A percentile compares a stretch with the other conserved stretches of the same genome.
Conservation (phyloP, 2,797 vertebrate species). For the Sebastolobus alascanus region DNA sequence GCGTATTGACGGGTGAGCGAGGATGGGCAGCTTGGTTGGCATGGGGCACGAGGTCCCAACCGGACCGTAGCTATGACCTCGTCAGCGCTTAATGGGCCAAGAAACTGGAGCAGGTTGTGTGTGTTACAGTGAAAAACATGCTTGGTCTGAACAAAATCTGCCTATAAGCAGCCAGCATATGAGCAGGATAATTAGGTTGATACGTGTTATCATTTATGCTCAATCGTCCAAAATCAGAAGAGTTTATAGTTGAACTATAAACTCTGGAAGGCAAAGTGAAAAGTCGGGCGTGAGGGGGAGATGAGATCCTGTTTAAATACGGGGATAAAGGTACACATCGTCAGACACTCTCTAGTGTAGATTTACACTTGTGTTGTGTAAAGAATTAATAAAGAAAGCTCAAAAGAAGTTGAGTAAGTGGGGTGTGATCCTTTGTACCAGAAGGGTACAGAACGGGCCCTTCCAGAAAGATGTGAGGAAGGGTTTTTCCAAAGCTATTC, state of each 20-base stretch:
- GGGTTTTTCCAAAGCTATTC: neutral
- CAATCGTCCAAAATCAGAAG: neutral
- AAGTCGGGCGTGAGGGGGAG: neutral
- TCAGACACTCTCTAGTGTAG: neutral
- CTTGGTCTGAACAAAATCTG: neutral
- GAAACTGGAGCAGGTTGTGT: conserved; percentile 68
- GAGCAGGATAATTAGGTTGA: neutral
- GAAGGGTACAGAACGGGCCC: neutral
- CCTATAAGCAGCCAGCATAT: neutral
- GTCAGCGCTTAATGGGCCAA: conserved; percentile 70
- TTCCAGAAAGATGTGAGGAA: neutral
- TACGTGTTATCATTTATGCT: neutral
- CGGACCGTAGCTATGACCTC: conserved; percentile 41
- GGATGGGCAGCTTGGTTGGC: conserved; percentile 38
- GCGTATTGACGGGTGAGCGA: neutral
- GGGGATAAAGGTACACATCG: neutral
- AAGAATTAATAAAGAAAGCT: neutral
- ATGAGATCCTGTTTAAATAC: neutral
- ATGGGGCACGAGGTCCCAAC: conserved; percentile 21
- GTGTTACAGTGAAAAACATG: conserved; percentile 9
- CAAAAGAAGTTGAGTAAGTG: neutral
- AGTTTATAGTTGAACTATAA: neutral
- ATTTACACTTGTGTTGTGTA: neutral
- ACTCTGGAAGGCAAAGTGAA: neutral
- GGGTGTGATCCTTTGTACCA: neutral